Evolutionary conservation across 2,888 invertebrate genomes (phyloP), one percentile per base, ranked within the genome.

Genomic region (Tetropium fuscum): DNA sequence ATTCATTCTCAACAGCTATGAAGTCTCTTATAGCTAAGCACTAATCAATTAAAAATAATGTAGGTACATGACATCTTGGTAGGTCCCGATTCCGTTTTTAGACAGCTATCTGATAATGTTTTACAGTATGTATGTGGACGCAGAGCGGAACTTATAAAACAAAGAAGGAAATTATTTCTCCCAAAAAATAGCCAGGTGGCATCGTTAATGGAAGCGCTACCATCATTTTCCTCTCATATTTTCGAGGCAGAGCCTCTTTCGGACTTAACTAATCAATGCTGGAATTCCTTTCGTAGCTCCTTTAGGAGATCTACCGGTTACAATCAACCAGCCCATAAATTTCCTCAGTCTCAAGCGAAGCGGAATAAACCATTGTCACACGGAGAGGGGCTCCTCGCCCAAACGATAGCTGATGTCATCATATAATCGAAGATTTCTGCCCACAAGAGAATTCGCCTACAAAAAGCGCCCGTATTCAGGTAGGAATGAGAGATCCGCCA

Each of bases 91-190:
- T 53, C 60, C 4, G 20, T 36, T 1, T 64, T 60, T 45, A 58
- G 36, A 22, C 13, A 30, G 11, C n/a, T 20, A n/a, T 65, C 65
- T 11, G 57, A 64, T 41, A 63, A 65, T 32, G n/a, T 65, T 8
- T 20, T 65, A 13, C 60, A 64, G 25, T 60, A 57, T 19, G 43
- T 48, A 5, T 60, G 54, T 36, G 63, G 58, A 3, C 25, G 49
- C 2, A 49, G 51, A 22, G 47, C 60, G 4, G 63, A 63, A 19
- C 22, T 30, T 4, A 60, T 65, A 18, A 57, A 64, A 7, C 44
- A 43, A 20, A 45, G 64, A 49, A 30, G 62, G 38, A 62, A 51
- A 34, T 8, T 3, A 1, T 54, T 63, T 27, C 7, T 18, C 1
- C 60, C 57, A 15, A 55, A 38, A 22, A 18, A 63, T 54, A 3